phyloP scores from a whole-genome alignment of 2,888 invertebrate species.

The Drosophila peninsularis region DNA sequence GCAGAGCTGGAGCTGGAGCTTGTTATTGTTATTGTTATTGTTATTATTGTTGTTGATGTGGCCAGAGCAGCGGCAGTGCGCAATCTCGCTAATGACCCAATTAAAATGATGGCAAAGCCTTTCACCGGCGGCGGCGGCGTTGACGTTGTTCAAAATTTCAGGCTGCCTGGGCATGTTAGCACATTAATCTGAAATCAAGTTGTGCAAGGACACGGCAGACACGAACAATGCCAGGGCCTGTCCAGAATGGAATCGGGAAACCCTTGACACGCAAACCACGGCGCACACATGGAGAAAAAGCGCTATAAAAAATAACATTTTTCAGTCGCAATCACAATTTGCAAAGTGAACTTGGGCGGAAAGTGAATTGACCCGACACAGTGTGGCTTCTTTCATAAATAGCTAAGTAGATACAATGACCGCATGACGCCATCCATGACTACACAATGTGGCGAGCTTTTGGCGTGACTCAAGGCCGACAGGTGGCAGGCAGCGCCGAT shows the following conservation, averaged over 20 bases:
- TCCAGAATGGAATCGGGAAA: conserved; percentile 19
- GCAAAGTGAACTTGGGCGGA: conserved; percentile 30
- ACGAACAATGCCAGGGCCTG: conserved; percentile 31
- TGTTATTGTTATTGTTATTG: conserved; percentile 1
- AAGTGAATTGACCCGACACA: conserved; percentile 25
- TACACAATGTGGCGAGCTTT: conserved; percentile 24
- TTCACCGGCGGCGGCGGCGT: conserved; percentile 38
- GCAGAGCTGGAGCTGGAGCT: conserved; percentile 1
- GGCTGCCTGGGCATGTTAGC: conserved; percentile 11
- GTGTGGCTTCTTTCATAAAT: conserved; percentile 66
- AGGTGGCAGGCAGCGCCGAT: conserved; percentile 7
- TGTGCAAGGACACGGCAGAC: conserved; percentile 61
- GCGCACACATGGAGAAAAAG: neutral
- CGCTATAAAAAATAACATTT: conserved; percentile 18
- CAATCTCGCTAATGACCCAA: conserved; percentile 74
- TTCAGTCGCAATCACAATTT: conserved; percentile 26
- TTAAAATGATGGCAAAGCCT: conserved; percentile 67
- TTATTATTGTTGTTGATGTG: conserved; percentile 1
- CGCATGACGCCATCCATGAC: conserved; percentile 60
- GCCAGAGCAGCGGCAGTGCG: conserved; percentile 31
- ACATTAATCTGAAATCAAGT: conserved; percentile 46
- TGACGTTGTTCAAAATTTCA: conserved; percentile 7
- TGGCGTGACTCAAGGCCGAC: conserved; percentile 29
- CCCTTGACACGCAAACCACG: conserved; percentile 45
- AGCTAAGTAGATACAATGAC: conserved; percentile 57